These are phyloP conservation scores for Incurvaria masculella DNA, from an alignment of 2,888 invertebrate genomes.

Conservation along the genomic window DNA sequence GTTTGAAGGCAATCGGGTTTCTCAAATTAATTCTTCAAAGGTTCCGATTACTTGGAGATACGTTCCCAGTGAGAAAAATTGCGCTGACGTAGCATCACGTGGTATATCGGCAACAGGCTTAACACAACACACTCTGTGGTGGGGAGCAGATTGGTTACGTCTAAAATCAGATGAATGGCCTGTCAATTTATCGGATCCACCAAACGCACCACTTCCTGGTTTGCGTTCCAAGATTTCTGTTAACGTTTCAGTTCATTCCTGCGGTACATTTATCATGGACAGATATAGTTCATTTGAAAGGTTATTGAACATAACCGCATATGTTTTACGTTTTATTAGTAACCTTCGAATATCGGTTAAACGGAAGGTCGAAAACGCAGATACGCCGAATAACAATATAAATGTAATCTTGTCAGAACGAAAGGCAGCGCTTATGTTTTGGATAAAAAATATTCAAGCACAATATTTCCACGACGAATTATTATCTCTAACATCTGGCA, in stretches of 20 bases:
- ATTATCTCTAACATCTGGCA: background rate
- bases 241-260: too few relatives aligned
- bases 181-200: background rate
- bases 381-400: too few relatives aligned
- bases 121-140: background rate
- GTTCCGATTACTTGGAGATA: too few relatives aligned
- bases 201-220: background rate
- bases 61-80: too few relatives aligned
- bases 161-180: background rate
- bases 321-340: too few relatives aligned
- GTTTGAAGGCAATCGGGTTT: conserved; percentile 4
- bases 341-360: too few relatives aligned
- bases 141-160: background rate
- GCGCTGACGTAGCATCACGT: background rate
- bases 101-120: background rate
- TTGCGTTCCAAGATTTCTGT: background rate
- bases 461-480: background rate
- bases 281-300: too few relatives aligned
- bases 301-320: too few relatives aligned
- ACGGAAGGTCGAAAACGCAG: too few relatives aligned
- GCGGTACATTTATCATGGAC: too few relatives aligned
- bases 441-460: background rate
- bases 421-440: too few relatives aligned
- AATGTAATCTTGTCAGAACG: too few relatives aligned
- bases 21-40: background rate